phyloP scores from a whole-genome alignment of 2,797 vertebrate species.

The Fistularia commersonii region DNA sequence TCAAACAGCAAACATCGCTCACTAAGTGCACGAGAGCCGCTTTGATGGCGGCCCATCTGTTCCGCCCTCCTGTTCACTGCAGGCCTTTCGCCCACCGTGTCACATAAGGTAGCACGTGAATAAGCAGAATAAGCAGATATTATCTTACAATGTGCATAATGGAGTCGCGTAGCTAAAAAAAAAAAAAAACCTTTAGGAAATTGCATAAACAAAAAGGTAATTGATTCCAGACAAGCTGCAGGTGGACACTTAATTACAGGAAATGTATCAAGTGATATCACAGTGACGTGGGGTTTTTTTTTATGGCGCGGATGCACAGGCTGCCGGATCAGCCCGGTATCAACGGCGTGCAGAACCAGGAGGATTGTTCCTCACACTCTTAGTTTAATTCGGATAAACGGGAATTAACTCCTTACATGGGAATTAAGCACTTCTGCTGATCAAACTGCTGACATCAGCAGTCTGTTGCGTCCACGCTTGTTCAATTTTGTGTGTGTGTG shows the following conservation, averaged over 20 bases:
- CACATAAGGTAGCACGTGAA: slow-evolving; percentile 49
- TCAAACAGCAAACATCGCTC: background rate
- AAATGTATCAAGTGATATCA: slow-evolving; percentile 95
- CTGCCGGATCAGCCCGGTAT: too few relatives aligned
- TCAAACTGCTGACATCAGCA: too few relatives aligned
- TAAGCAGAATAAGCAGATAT: slow-evolving; percentile 65
- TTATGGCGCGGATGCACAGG: slow-evolving; percentile 78
- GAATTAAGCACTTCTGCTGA: too few relatives aligned
- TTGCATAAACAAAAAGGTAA: slow-evolving; percentile 91
- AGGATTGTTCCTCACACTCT: too few relatives aligned
- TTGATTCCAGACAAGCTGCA: slow-evolving; percentile 94
- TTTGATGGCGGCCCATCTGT: slow-evolving; percentile 39
- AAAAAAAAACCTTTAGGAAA: slow-evolving; percentile 77
- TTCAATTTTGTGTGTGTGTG: too few relatives aligned
- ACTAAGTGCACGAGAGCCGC: slow-evolving; percentile 4
- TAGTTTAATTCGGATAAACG: background rate
- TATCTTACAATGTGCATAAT: slow-evolving; percentile 66
- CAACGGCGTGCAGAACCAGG: too few relatives aligned
- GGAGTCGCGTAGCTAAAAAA: slow-evolving; percentile 58
- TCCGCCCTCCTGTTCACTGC: slow-evolving; percentile 16
- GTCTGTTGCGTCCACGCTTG: too few relatives aligned
- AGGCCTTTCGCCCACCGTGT: slow-evolving; percentile 35
- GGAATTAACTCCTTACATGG: too few relatives aligned
- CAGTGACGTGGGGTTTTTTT: slow-evolving; percentile 83
- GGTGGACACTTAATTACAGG: slow-evolving; percentile 94